A percentile compares a stretch with the other conserved stretches of the same genome.
phyloP scores from a whole-genome alignment of 1,140 invertebrate species.

The Tetranychus cinnabarinus region DNA sequence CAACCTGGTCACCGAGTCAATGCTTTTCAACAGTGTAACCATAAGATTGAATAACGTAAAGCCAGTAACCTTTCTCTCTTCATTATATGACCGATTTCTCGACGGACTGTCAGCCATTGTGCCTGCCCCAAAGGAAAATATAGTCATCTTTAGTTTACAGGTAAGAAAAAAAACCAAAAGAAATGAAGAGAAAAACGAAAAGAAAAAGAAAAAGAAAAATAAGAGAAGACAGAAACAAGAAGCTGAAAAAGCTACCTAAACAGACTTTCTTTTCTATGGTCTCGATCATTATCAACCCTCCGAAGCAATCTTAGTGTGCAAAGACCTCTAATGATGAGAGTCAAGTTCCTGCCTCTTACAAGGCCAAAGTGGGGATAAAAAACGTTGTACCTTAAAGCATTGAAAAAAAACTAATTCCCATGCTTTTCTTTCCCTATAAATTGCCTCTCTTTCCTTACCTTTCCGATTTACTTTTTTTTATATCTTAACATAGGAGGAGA shows the following conservation, averaged over 20 bases:
- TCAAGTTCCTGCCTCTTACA: neutral
- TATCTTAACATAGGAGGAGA: constrained; percentile 37
- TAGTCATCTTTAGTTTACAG: constrained; percentile 78
- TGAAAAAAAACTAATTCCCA: too few relatives aligned
- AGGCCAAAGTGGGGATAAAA: neutral
- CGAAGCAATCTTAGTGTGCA: neutral
- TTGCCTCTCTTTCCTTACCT: too few relatives aligned
- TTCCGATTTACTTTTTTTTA: too few relatives aligned
- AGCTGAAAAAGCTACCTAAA: neutral
- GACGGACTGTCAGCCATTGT: constrained; percentile 77
- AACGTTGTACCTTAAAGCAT: neutral
- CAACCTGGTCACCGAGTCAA: constrained; percentile 71
- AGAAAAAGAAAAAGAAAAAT: neutral
- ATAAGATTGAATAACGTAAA: constrained; percentile 80
- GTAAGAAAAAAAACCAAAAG: constrained; percentile 19
- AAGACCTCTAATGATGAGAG: neutral
- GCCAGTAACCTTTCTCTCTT: constrained; percentile 71
- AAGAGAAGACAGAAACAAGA: neutral
- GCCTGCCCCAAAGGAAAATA: constrained; percentile 69
- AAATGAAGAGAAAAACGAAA: neutral
- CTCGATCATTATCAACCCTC: neutral
- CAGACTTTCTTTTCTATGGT: neutral
- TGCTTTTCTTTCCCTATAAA: too few relatives aligned
- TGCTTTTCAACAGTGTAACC: constrained; percentile 83
- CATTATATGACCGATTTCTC: constrained; percentile 61